Conservation (phyloP, 2,888 invertebrate genomes). For the Synergus gifuensis region DNA sequence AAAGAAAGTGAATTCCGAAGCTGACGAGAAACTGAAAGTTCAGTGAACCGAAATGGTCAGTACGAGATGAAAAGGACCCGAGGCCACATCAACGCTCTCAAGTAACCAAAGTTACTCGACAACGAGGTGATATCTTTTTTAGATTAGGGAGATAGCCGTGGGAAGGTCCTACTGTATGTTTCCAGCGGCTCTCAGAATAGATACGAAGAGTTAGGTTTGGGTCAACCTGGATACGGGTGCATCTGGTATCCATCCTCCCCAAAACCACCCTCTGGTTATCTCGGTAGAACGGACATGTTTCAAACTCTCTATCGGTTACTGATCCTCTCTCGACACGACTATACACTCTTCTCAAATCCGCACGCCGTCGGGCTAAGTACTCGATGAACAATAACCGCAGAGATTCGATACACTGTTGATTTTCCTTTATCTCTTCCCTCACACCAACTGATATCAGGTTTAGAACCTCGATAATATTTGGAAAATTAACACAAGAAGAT, state of each 20-base stretch:
- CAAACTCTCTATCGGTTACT: conserved; percentile 68
- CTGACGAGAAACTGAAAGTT: conserved; percentile 20
- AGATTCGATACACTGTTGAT: conserved; percentile 22
- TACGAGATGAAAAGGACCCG: conserved; percentile 16
- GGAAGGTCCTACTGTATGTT: conserved; percentile 62
- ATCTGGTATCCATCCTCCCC: conserved; percentile 45
- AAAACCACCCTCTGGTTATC: conserved; percentile 54
- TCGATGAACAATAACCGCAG: conserved; percentile 43
- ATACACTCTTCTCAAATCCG: conserved; percentile 69
- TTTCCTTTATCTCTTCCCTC: not conserved
- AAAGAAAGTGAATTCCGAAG: conserved; percentile 16
- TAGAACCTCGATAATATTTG: not conserved
- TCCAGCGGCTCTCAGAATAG: conserved; percentile 24
- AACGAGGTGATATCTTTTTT: conserved; percentile 62
- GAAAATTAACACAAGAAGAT: too few relatives aligned
- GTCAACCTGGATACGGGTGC: conserved; percentile 46
- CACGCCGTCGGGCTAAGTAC: conserved; percentile 48
- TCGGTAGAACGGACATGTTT: conserved; percentile 62
- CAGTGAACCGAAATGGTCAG: conserved; percentile 34
- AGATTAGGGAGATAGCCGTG: conserved; percentile 65
- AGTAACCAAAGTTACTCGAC: conserved; percentile 37
- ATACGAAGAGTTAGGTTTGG: conserved; percentile 42
- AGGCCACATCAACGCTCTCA: conserved; percentile 38
- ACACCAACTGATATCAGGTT: not conserved
- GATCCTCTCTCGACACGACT: conserved; percentile 71